Evolutionary conservation across 2,888 invertebrate genomes (phyloP), one percentile per base, ranked within the genome.

Genomic region (Pemphredon lugubris): DNA sequence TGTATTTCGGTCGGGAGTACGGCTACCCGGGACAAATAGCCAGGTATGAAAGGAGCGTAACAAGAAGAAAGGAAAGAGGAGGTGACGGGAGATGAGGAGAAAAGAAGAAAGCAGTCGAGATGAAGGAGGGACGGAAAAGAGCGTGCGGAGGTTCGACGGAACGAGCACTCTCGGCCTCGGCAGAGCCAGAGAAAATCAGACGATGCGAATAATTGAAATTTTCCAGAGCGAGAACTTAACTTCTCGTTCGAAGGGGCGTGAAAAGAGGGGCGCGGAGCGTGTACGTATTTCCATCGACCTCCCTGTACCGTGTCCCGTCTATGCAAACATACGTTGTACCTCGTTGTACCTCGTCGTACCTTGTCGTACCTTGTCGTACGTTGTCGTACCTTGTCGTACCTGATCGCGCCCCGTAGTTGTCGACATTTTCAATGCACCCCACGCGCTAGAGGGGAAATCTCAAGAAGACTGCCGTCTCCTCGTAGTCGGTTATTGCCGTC

Each of bases 201-300:
- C 83, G 83, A 83, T 75, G 85, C 82, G 81, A 87, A 88, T 87
- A 88, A 88, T 87, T 88, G 86, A 86, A 85, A 87, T 86, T 86
- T 88, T 86, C 83, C 81, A 76, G 77, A 75, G 81, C 74, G 73
- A 83, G 79, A 86, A 85, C 77, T 83, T 78, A 80, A 79, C 79
- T 83, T 55, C 58, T 48, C 58, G 61, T 54, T 66, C 57, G 51
- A 39, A 21, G n/a, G 48, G 32, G 48, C 7, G 14, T 26, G 42
- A 37, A 23, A 44, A 57, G 45, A 57, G n/a, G 23, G 30, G 55
- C 6, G 58, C 34, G 44, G 60, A 58, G 60, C 39, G 53, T 48
- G 54, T 58, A 68, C 72, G 64, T 61, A 47, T 50, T 42, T 51
- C 21, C 53, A 39, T 63, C 44, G 59, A 67, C 51, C 54, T 51